Evolutionary conservation across 2,888 invertebrate species (phyloP).

Genomic region (Periphyllus acericola): DNA sequence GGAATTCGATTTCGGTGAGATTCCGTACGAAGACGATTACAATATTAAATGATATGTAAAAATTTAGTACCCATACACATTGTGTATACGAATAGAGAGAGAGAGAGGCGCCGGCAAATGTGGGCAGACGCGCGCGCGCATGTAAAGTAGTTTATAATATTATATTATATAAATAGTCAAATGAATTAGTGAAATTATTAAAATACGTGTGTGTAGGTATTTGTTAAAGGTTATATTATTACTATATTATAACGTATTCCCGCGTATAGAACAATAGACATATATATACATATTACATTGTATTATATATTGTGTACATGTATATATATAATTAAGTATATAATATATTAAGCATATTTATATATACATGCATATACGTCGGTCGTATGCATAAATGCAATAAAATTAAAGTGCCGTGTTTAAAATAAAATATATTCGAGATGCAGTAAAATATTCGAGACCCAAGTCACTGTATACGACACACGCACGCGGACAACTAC

Average conservation of each 20-base stretch:
- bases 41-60: constrained; percentile 51
- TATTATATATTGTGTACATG: not conserved
- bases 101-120: constrained; percentile 41
- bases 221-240: constrained; percentile 6
- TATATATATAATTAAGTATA: too few species aligned
- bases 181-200: constrained; percentile 45
- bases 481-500: not conserved
- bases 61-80: not conserved
- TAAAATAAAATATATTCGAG: not conserved
- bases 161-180: not conserved
- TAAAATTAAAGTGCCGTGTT: not conserved
- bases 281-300: not conserved
- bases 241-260: not conserved
- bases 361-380: too few species aligned
- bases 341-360: not conserved
- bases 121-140: constrained; percentile 29
- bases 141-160: constrained; percentile 2
- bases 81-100: not conserved
- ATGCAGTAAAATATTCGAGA: not conserved
- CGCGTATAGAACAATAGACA: constrained; percentile 31
- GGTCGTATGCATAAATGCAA: not conserved
- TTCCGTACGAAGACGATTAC: constrained; percentile 27
- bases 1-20: constrained; percentile 44
- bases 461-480: not conserved
- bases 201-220: constrained; percentile 35